phyloP scores from a whole-genome alignment of 2,888 invertebrate genomes.

The Abrostola triplasia region DNA sequence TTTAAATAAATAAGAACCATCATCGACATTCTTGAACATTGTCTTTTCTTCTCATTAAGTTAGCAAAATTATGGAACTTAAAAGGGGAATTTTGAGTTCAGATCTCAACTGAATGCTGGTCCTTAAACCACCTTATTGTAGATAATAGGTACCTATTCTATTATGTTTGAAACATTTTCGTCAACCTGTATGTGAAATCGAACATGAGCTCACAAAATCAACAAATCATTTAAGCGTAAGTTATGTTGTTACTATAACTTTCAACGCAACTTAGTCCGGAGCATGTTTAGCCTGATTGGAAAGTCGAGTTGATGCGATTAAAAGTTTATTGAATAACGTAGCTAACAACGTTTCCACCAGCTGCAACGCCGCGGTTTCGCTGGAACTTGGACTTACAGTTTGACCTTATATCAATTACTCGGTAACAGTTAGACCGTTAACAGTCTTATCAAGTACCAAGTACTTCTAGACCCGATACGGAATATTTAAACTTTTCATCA shows the following conservation, averaged over 20 bases:
- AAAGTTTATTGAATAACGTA: conserved; percentile 76
- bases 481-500: conserved; percentile 32
- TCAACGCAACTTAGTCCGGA: conserved; percentile 33
- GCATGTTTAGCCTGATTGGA: conserved; percentile 68
- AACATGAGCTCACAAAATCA: conserved; percentile 13
- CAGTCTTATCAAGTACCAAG: conserved; percentile 40
- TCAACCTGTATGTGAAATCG: conserved; percentile 8
- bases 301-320: conserved; percentile 74
- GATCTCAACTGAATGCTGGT: too few relatives aligned
- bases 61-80: too few relatives aligned
- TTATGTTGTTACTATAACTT: conserved; percentile 53
- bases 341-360: conserved; percentile 66
- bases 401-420: conserved; percentile 60
- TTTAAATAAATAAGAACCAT: too few relatives aligned
- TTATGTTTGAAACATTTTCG: neutral
- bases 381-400: conserved; percentile 64
- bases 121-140: too few relatives aligned
- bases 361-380: conserved; percentile 55
- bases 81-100: too few relatives aligned
- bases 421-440: conserved; percentile 56
- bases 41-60: too few relatives aligned
- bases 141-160: too few relatives aligned
- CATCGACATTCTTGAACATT: too few relatives aligned
- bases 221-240: conserved; percentile 36
- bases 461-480: conserved; percentile 20